Percentiles rank a stretch among this genome's conserved stretches.
Conservation (phyloP, 1,140 invertebrate genomes). For the Lysiphlebus fabarum region DNA sequence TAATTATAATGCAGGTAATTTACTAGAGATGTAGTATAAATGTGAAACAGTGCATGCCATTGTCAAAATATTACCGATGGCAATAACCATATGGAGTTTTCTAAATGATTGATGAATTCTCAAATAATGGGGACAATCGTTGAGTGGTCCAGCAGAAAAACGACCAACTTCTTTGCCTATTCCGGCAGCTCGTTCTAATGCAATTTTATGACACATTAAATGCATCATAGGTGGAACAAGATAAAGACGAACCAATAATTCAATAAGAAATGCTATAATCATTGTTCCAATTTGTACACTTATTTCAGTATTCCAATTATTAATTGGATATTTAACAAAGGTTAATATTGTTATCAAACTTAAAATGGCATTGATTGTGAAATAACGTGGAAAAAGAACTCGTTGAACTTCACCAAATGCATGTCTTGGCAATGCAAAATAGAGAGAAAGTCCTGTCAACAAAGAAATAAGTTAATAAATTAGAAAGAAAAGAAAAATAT, state of each 20-base stretch:
- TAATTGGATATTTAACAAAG: constrained; percentile 58
- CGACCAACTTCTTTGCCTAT: constrained; percentile 70
- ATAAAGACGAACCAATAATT: constrained; percentile 66
- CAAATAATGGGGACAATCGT: constrained; percentile 69
- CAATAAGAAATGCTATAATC: constrained; percentile 66
- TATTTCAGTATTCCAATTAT: constrained; percentile 49
- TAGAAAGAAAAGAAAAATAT: constrained; percentile 19
- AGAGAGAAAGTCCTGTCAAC: constrained; percentile 70
- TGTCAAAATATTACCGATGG: constrained; percentile 69
- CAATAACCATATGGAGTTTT: constrained; percentile 65
- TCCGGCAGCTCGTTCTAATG: constrained; percentile 67
- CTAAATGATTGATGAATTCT: constrained; percentile 67
- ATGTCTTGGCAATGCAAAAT: constrained; percentile 77
- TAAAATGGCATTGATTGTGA: constrained; percentile 70
- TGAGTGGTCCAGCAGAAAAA: constrained; percentile 63
- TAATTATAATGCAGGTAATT: constrained; percentile 52
- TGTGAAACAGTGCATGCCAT: constrained; percentile 70
- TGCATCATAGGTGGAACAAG: constrained; percentile 64
- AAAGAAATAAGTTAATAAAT: constrained; percentile 10
- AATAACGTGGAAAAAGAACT: constrained; percentile 82
- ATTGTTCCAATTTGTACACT: constrained; percentile 60
- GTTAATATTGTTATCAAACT: constrained; percentile 71
- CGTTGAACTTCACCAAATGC: constrained; percentile 79
- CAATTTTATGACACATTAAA: constrained; percentile 66
- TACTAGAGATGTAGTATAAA: constrained; percentile 66